Conservation (phyloP, 2,113 vertebrate species). For the Rhegmatorhina hoffmannsi region DNA sequence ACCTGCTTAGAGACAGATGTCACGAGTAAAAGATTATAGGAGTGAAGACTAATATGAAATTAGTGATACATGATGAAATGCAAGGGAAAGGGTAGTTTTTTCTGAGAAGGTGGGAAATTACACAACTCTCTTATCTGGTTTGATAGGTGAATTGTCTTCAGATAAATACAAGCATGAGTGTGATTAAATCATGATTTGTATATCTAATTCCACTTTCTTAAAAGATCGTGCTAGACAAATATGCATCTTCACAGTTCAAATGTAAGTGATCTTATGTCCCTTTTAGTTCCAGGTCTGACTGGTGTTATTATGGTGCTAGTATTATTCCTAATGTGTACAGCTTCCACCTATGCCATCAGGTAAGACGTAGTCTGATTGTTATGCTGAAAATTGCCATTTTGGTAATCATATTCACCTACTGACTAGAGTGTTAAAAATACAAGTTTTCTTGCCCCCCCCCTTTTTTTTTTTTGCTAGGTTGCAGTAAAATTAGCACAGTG, state of each 20-base stretch:
- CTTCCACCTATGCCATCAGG: conserved; percentile 91
- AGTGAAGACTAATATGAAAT: not conserved
- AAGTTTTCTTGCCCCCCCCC: not conserved
- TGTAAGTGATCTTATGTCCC: not conserved
- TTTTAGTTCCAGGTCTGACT: conserved; percentile 91
- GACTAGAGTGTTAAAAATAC: not conserved
- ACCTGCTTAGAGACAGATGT: not conserved
- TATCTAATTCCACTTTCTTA: not conserved
- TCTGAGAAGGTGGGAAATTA: not conserved
- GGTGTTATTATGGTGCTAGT: conserved; percentile 92
- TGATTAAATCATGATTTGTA: not conserved
- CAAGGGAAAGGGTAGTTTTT: not conserved
- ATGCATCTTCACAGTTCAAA: not conserved
- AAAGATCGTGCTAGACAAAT: not conserved
- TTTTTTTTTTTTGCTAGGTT: not conserved
- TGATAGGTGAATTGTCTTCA: not conserved
- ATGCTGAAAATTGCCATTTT: not conserved
- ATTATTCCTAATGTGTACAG: conserved; percentile 93
- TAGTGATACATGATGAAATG: not conserved
- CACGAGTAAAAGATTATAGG: not conserved
- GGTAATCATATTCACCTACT: not conserved
- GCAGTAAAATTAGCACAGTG: not conserved
- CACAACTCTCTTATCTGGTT: not conserved
- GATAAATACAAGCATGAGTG: not conserved
- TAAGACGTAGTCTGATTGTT: conserved; percentile 57